These are phyloP conservation scores for Nemoura dubitans DNA, from an alignment of 2,888 invertebrate species.

Conservation along the genomic window DNA sequence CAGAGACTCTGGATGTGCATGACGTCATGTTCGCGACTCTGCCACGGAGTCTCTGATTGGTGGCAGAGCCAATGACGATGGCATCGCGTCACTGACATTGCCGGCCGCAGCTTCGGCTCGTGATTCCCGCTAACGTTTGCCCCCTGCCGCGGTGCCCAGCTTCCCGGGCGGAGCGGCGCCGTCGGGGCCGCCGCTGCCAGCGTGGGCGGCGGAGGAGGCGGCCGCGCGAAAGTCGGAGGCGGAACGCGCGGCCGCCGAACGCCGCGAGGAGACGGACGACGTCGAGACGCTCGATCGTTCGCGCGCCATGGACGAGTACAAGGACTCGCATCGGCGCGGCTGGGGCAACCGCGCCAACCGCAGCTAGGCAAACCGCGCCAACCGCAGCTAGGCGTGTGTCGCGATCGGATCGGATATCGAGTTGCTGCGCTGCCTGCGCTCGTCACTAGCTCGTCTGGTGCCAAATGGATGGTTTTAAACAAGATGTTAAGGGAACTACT, in stretches of 20 bases:
- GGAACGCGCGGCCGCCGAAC: conserved; percentile 69
- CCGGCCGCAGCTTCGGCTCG: no score
- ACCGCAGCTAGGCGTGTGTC: conserved; percentile 46
- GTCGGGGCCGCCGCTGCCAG: conserved; percentile 49
- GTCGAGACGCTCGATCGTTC: conserved; percentile 71
- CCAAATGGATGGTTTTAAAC: no score
- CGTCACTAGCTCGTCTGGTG: no score
- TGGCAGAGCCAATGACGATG: no score
- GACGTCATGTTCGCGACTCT: no score
- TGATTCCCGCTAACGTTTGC: no score
- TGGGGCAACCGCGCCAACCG: conserved; percentile 73
- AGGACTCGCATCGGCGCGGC: conserved; percentile 86
- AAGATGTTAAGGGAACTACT: no score
- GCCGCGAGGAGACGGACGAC: conserved; percentile 76
- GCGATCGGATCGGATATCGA: neutral
- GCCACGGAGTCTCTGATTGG: no score
- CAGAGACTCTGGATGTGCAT: no score
- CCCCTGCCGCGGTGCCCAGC: neutral
- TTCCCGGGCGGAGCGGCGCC: conserved; percentile 62
- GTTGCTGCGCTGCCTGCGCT: no score
- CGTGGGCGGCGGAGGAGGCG: conserved; percentile 51
- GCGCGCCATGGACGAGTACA: conserved; percentile 84
- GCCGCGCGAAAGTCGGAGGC: conserved; percentile 59
- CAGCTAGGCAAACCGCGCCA: conserved; percentile 62
- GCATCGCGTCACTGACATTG: no score